Evolutionary conservation across 2,888 invertebrate genomes (phyloP), one percentile per base, ranked within the genome.

Genomic region (Eucera pruinosa): DNA sequence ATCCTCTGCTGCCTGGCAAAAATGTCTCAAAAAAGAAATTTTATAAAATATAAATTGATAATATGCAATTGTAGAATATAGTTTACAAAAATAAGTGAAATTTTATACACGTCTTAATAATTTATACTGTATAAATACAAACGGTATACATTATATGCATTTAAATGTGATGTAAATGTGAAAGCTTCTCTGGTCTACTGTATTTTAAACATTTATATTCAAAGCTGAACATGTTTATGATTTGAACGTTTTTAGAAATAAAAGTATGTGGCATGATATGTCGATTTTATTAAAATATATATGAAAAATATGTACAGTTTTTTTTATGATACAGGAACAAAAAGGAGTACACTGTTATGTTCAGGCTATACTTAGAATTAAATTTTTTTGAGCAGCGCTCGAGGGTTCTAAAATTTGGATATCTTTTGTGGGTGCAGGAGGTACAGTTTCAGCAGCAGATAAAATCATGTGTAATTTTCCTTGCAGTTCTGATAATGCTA

Each of bases 391-490:
- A 20, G 93, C 93, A 9, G 93, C 93, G 89, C 93, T 94, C 9
- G 91, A 91, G 9, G 91, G 91, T 78, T 88, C 86, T 20, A 90
- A 67, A 68, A 39, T 74, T 48, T 85, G 86, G 33, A 79, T 74
- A 65, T 89, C 83, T 70, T 87, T 89, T n/a, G 80, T 47, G 6
- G 79, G 55, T 11, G 79, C 45, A 23, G 80, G 65, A 33, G 79
- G 60, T 25, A 75, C 76, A 0, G 84, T 84, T 86, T 92, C 91
- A 2, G 95, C 93, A 54, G 94, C 95, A 27, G 95, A 93, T 76
- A 96, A 90, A 33, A 97, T 90, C 90, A 96, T 93, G 83, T 95
- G 94, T 74, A 97, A 93, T 30, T 95, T 94, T 13, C 97, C 97
- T 92, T 96, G 95, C 33, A 97, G 90, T 84, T 95, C 94, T 74